Evolutionary conservation across 2,797 vertebrate genomes (phyloP).

Genomic region (Diplodus puntazzo): DNA sequence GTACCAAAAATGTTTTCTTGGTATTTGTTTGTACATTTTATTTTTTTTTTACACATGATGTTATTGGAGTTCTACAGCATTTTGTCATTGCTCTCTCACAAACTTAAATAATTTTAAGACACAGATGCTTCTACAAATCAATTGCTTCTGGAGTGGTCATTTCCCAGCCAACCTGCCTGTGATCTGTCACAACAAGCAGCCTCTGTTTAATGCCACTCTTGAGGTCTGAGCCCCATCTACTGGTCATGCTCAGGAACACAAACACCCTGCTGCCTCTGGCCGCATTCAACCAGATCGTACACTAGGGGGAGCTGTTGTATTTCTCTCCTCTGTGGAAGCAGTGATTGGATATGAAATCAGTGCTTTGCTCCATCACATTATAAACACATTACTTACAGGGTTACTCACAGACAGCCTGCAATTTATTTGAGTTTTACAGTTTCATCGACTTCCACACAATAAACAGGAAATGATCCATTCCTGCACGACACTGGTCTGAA

Average conservation of each 20-base stretch:
- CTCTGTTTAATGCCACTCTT: constrained; percentile 5
- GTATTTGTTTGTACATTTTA: too few relatives aligned
- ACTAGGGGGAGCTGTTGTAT: constrained; percentile 68
- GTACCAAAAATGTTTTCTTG: too few relatives aligned
- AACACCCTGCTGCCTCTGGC: background rate
- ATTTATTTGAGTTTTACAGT: constrained; percentile 1
- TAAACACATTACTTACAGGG: background rate
- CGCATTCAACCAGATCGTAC: constrained; percentile 9
- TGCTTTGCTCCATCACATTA: background rate
- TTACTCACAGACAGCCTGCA: background rate
- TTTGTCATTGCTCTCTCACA: background rate
- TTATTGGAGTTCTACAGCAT: background rate
- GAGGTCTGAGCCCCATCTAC: constrained; percentile 61
- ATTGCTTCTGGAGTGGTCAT: background rate
- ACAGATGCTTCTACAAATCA: background rate
- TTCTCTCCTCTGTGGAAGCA: background rate
- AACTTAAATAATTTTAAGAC: too few relatives aligned
- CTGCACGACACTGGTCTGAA: background rate
- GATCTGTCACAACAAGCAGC: background rate
- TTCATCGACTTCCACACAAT: background rate
- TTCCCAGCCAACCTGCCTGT: too few relatives aligned
- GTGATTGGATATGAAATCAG: background rate
- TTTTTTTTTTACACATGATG: too few relatives aligned
- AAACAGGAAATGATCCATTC: constrained; percentile 10
- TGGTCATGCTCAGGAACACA: constrained; percentile 38